Percentiles rank a stretch among this genome's conserved stretches.
These are phyloP conservation scores for Macrobrachium rosenbergii DNA, from an alignment of 1,140 invertebrate genomes.

Conservation along the genomic window DNA sequence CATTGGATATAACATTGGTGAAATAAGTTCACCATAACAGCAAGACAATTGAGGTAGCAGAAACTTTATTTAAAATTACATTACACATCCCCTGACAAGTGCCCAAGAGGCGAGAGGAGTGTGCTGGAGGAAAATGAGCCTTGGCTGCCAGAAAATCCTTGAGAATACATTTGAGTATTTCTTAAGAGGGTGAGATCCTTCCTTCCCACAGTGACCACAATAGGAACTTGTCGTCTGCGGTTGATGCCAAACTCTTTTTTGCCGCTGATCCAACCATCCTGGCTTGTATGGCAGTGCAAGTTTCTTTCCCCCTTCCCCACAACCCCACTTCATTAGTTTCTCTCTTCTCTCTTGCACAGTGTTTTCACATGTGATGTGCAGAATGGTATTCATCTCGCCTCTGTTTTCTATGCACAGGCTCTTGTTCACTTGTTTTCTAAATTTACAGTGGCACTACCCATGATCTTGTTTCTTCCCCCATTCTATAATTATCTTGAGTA, in stretches of 20 bases:
- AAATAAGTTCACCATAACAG: constrained; percentile 44
- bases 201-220: constrained; percentile 57
- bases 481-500: constrained; percentile 31
- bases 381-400: background rate
- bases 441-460: no score
- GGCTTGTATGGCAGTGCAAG: constrained; percentile 32
- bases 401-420: constrained; percentile 7
- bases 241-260: constrained; percentile 34
- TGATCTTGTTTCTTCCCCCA: background rate
- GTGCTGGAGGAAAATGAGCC: constrained; percentile 43
- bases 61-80: constrained; percentile 54
- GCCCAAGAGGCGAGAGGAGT: constrained; percentile 26
- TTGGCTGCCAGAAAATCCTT: constrained; percentile 52
- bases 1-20: constrained; percentile 28
- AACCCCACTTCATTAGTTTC: constrained; percentile 8
- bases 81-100: constrained; percentile 56
- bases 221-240: constrained; percentile 56
- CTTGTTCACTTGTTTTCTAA: constrained; percentile 7
- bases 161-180: constrained; percentile 55
- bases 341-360: no score
- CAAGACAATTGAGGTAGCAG: constrained; percentile 56
- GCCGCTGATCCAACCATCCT: constrained; percentile 43
- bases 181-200: constrained; percentile 46
- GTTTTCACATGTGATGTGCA: no score
- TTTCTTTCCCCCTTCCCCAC: constrained; percentile 23